Evolutionary conservation across 2,888 invertebrate species (phyloP).

Genomic region (Eupsilia transversa): DNA sequence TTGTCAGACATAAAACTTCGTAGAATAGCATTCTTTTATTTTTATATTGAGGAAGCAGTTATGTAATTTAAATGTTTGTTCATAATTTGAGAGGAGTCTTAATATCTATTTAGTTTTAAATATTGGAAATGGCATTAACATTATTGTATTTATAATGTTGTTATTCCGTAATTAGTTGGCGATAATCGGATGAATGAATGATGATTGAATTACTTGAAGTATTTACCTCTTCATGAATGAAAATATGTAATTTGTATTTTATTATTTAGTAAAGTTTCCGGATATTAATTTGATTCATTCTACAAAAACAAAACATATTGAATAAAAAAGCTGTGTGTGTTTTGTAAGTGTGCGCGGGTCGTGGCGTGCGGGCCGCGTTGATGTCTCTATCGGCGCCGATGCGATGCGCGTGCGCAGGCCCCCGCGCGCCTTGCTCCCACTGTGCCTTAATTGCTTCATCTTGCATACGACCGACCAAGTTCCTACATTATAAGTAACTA

Average conservation of each 20-base stretch:
- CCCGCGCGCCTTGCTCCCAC: conserved; percentile 77
- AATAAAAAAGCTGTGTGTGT: conserved; percentile 49
- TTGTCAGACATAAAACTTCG: conserved; percentile 85
- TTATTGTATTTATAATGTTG: conserved; percentile 21
- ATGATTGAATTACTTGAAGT: neutral
- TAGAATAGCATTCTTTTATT: conserved; percentile 84
- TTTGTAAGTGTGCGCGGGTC: conserved; percentile 60
- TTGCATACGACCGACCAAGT: conserved; percentile 85
- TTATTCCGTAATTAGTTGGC: neutral
- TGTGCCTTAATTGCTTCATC: conserved; percentile 90
- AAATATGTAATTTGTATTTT: conserved; percentile 1
- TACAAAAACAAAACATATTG: conserved; percentile 26
- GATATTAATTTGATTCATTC: conserved; percentile 2
- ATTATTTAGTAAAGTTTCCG: conserved; percentile 9
- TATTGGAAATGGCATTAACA: conserved; percentile 25
- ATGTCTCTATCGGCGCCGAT: conserved; percentile 89
- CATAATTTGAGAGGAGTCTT: conserved; percentile 59
- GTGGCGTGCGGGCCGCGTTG: conserved; percentile 79
- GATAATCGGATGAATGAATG: neutral
- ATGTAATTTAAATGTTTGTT: conserved; percentile 73
- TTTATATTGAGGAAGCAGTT: conserved; percentile 76
- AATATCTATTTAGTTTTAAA: conserved; percentile 39
- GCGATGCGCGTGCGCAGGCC: conserved; percentile 84
- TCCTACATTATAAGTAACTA: conserved; percentile 80
- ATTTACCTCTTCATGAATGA: neutral